Evolutionary conservation across 2,113 vertebrate genomes (phyloP).

Genomic region (Lonchura striata): DNA sequence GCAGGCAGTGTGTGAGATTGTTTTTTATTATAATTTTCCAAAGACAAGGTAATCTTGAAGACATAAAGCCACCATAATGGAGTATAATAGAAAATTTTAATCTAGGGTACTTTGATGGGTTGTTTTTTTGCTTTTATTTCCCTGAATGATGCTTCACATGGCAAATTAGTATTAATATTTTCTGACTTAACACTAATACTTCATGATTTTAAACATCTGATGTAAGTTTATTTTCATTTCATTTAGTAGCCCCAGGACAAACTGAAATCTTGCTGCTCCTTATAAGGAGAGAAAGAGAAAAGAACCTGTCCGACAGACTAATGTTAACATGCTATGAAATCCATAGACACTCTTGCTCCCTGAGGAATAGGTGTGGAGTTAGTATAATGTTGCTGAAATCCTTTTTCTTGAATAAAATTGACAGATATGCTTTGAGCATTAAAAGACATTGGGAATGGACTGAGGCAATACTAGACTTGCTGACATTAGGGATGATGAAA

Average conservation of each 20-base stretch:
- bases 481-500: neutral
- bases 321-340: slow-evolving; percentile 4
- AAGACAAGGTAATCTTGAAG: neutral
- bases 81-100: neutral
- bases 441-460: neutral
- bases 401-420: slow-evolving; percentile 5
- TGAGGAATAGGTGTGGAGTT: slow-evolving; percentile 4
- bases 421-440: neutral
- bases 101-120: neutral
- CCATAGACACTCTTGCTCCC: neutral
- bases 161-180: slow-evolving; percentile 27
- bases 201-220: slow-evolving; percentile 4
- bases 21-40: neutral
- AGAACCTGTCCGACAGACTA: neutral
- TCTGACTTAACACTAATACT: neutral
- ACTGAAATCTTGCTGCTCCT: neutral
- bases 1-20: neutral
- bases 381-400: neutral
- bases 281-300: neutral
- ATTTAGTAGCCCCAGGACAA: slow-evolving; percentile 1
- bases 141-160: neutral
- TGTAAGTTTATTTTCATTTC: slow-evolving; percentile 26
- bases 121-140: neutral
- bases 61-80: neutral
- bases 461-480: neutral